A percentile compares a stretch with the other conserved stretches of the same genome.
phyloP scores from a whole-genome alignment of 2,888 invertebrate species.

The Nymphalis c-album region DNA sequence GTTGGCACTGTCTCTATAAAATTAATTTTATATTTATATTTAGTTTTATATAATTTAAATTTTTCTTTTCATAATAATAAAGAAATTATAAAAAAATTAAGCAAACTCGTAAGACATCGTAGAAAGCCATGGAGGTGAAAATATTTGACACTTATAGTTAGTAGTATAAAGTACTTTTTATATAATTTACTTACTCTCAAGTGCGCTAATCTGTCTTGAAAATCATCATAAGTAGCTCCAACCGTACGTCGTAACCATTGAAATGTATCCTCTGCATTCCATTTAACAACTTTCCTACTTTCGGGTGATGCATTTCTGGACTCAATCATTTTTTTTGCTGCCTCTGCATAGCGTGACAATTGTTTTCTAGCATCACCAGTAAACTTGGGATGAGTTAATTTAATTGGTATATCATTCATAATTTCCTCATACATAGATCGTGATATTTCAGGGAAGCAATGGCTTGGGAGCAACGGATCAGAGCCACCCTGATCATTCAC shows the following conservation, averaged over 20 bases:
- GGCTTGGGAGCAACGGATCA: slow-evolving; percentile 95
- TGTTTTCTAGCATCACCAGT: slow-evolving; percentile 98
- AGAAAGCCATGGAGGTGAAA: no score
- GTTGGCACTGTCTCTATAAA: slow-evolving; percentile 93
- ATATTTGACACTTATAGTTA: not conserved
- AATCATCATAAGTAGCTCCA: slow-evolving; percentile 96
- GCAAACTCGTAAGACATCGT: no score
- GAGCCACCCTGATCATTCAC: slow-evolving; percentile 92
- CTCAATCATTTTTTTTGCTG: slow-evolving; percentile 98
- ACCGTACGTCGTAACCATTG: slow-evolving; percentile 96
- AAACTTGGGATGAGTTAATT: slow-evolving; percentile 96
- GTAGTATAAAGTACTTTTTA: no score
- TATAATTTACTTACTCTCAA: slow-evolving; percentile 81
- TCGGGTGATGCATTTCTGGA: slow-evolving; percentile 95
- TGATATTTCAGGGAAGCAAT: slow-evolving; percentile 95
- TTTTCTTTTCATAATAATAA: not conserved
- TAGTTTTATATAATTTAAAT: not conserved
- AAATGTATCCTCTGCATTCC: slow-evolving; percentile 99
- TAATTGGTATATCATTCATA: slow-evolving; percentile 98
- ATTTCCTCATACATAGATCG: slow-evolving; percentile 98
- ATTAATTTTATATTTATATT: slow-evolving; percentile 26
- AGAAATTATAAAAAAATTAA: no score
- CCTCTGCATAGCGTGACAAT: slow-evolving; percentile 95
- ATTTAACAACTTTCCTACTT: slow-evolving; percentile 97
- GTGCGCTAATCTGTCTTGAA: slow-evolving; percentile 93